phyloP scores from a whole-genome alignment of 2,797 vertebrate genomes.

The Aeoliscus strigatus region DNA sequence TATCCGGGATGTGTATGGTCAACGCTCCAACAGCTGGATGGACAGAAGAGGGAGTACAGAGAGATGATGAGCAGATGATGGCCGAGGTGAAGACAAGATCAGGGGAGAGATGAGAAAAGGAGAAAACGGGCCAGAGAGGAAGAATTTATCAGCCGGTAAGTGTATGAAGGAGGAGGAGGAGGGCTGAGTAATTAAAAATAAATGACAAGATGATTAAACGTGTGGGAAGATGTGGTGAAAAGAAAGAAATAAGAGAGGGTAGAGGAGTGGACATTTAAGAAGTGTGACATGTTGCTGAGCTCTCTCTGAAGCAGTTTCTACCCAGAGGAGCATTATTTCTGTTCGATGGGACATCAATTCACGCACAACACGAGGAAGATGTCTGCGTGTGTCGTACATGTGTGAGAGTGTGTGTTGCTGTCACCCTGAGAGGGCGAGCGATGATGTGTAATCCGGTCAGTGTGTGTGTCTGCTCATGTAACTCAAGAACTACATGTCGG shows the following conservation, averaged over 20 bases:
- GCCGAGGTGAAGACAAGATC: too few relatives aligned
- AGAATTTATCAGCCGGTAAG: too few relatives aligned
- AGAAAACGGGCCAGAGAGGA: too few relatives aligned
- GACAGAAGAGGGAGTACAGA: too few relatives aligned
- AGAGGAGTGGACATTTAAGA: conserved; percentile 25
- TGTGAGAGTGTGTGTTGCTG: background rate
- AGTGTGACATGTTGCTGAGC: conserved; percentile 16
- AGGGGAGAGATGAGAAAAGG: too few relatives aligned
- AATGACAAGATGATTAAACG: conserved; percentile 34
- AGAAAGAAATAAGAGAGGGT: conserved; percentile 33
- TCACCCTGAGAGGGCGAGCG: background rate
- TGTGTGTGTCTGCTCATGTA: too few relatives aligned
- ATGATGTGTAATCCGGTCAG: background rate
- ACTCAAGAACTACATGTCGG: too few relatives aligned
- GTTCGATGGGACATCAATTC: conserved; percentile 55
- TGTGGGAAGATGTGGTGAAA: conserved; percentile 20
- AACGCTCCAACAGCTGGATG: too few relatives aligned
- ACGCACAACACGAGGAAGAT: conserved; percentile 34
- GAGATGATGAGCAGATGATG: too few relatives aligned
- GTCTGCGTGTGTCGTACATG: conserved; percentile 3
- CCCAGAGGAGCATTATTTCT: conserved; percentile 52
- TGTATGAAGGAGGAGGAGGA: conserved; percentile 1
- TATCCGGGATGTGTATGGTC: too few relatives aligned
- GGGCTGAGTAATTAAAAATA: too few relatives aligned
- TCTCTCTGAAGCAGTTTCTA: conserved; percentile 47